Evolutionary conservation across 2,797 vertebrate genomes (phyloP), one percentile per base, ranked within the genome.

Genomic region (Lagocephalus sceleratus): DNA sequence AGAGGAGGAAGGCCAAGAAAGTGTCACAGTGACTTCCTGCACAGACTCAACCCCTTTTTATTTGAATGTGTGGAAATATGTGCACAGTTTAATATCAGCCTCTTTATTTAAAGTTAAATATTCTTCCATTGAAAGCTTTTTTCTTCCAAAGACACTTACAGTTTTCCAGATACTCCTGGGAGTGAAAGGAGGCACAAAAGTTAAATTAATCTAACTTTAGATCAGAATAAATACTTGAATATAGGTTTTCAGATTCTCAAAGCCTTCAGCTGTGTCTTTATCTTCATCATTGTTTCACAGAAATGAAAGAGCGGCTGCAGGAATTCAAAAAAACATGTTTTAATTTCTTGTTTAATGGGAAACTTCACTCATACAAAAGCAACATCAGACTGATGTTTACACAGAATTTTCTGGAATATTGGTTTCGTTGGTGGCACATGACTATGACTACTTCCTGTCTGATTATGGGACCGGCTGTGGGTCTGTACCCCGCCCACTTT

Each of bases 351-450:
- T 57, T 60, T 75, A 63, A 70, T 70, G 64, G 64, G 60, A 63
- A 47, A 81, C 43, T 63, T 75, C 44, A 71, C 68, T 65, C 56
- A 79, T 87, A 87, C 75, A 89, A 89, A 89, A 85, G 74, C 76
- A 76, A 82, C 78, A 79, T 76, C 70, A 64, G 71, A 46, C 20
- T 42, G 72, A 72, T 81, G 75, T 79, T 66, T 21, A 74, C 68
- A 41, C 73, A 79, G 65, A 57, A 71, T 72, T 53, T 70, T 71
- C 47, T 59, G 53, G 66, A 55, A 63, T 11, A 67, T 82, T 73
- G 69, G 53, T 79, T 59, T 39, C 63, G 46, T n/a, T 26, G 61
- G 80, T 81, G 84, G 80, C 75, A 81, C 81, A 6, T 73, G 42
- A 68, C 48, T 45, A 64, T 26, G 51, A 57, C 63, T 49, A 17